Base-by-base conservation (phyloP, 64 coral and sea anemone species). In the Acropora yongei region DNA sequence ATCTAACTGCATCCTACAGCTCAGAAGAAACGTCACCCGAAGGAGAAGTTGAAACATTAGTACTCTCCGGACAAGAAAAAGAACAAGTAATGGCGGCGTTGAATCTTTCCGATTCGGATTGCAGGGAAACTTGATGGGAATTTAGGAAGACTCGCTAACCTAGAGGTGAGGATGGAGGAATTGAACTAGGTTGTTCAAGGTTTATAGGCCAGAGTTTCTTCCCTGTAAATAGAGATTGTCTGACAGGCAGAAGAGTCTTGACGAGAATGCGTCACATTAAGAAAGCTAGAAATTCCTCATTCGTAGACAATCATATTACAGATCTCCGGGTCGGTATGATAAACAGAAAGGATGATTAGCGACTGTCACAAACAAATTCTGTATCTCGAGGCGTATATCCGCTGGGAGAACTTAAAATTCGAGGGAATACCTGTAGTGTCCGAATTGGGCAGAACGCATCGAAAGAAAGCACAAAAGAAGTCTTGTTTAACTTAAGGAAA, bases 331-430 rank as follows among this genome's bases (percentile, higher is more conserved):
- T 8, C 3, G 41, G n/a, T 20, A 5, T 73, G n/a, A 20, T 40
- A 20, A 20, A 73, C 7, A 20, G 71, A 40, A 73, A 73, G 71
- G 40, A 73, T 6, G 18, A 42, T 73, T 6, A 16, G 71, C 41
- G 16, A 10, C n/a, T 69, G 66, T 0, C n/a, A 42, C 5, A 73
- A 73, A 1, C n/a, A 39, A 39, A 73, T 39, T 0, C n/a, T 73
- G 71, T 73, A 73, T 10, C 40, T 73, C 4, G 18, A 73, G 49
- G 49, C 77, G 0, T 79, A 79, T 13, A 79, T 2, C 49, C 77
- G 43, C 39, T 5, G 81, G 1, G 81, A 84, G 50, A 84, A 84
- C 44, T 19, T 84, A 44, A 84, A 63, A 8, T 84, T 84, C 81
- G 11, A 84, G 20, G 81, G 81, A 63, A 78, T 88, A 10, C 73